Percentiles rank a stretch among this genome's conserved stretches.
Evolutionary conservation across 2,888 invertebrate species (phyloP).

Genomic region (Azorinus chamasolen): DNA sequence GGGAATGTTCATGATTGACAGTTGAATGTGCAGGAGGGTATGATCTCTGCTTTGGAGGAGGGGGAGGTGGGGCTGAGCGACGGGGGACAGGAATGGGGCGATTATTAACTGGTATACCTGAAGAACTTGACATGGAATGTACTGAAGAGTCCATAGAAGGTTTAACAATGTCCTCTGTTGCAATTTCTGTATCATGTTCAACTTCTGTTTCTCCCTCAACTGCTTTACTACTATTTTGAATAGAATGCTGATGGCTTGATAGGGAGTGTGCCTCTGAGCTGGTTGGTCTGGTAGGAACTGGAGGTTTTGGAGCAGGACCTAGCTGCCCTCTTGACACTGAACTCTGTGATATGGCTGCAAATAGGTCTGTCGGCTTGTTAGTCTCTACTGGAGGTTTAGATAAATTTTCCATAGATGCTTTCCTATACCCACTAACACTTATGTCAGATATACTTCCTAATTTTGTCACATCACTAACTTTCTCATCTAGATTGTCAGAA

Average conservation of each 20-base stretch:
- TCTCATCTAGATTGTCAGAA: constrained; percentile 63
- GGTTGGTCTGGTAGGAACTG: constrained; percentile 20
- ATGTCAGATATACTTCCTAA: constrained; percentile 64
- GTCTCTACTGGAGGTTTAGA: constrained; percentile 21
- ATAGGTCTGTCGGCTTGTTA: constrained; percentile 27
- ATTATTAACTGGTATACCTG: constrained; percentile 31
- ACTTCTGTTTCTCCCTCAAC: background rate
- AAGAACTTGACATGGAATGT: constrained; percentile 51
- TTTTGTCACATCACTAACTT: constrained; percentile 64
- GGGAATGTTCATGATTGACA: constrained; percentile 8
- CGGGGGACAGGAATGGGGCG: constrained; percentile 60
- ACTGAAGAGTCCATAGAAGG: constrained; percentile 17
- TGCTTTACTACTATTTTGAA: constrained; percentile 1
- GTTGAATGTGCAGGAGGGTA: constrained; percentile 36
- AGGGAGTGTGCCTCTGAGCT: background rate
- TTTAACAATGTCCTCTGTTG: background rate
- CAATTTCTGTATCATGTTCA: background rate
- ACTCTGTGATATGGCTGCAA: constrained; percentile 52
- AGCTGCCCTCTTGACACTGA: constrained; percentile 26
- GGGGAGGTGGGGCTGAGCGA: constrained; percentile 54
- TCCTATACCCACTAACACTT: constrained; percentile 64
- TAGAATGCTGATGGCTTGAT: no score
- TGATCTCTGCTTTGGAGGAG: background rate
- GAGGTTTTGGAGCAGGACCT: background rate
- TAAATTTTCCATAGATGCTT: constrained; percentile 56